These are phyloP conservation scores for Megalops atlanticus DNA, from an alignment of 2,113 vertebrate species.

Conservation along the genomic window DNA sequence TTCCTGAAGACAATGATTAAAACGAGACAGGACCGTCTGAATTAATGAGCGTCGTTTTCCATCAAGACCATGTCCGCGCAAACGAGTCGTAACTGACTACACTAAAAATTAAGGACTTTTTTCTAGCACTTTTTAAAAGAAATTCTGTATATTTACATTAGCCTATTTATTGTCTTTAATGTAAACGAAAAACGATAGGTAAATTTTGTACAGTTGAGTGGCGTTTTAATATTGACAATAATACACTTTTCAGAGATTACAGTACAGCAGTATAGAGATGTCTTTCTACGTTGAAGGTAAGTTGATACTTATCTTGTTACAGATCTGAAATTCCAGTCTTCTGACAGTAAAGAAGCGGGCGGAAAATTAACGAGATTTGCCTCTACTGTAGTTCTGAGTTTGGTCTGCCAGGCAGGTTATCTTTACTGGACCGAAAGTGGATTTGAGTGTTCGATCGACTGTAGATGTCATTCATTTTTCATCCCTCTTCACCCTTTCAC, in stretches of 20 bases:
- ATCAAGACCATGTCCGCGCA: not conserved
- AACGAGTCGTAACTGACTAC: not conserved
- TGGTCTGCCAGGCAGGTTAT: no score
- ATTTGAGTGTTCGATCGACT: no score
- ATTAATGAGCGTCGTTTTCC: not conserved
- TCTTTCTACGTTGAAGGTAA: slow-evolving; percentile 38
- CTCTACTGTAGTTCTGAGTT: no score
- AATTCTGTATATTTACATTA: not conserved
- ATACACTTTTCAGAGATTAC: not conserved
- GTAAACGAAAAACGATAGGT: not conserved
- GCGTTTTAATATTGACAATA: no score
- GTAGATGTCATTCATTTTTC: not conserved
- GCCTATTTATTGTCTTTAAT: not conserved
- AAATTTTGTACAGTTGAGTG: not conserved
- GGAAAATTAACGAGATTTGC: not conserved
- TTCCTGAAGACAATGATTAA: not conserved
- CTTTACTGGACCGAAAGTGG: no score
- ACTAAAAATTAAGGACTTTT: not conserved
- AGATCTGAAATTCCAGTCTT: not conserved
- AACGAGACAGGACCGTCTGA: not conserved
- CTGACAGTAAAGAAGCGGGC: not conserved
- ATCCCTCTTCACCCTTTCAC: not conserved
- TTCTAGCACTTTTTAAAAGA: not conserved
- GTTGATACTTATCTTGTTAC: not conserved
- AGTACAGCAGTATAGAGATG: slow-evolving; percentile 2